These are phyloP conservation scores for Mormyrops boulengeri DNA, from an alignment of 2,797 vertebrate species.

Conservation along the genomic window DNA sequence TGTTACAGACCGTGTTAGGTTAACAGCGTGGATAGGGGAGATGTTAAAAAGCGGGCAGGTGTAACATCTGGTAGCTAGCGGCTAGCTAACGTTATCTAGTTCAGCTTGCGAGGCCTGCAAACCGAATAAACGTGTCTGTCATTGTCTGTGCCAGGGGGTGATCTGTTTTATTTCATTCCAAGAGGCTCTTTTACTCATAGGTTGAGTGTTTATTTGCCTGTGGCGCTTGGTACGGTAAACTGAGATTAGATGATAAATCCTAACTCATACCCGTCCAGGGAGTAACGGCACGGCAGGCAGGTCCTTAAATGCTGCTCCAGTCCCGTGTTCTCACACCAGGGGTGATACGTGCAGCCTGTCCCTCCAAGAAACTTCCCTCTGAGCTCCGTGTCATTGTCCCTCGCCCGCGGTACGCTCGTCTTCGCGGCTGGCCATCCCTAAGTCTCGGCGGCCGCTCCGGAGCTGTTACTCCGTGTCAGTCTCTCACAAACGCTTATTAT, in stretches of 20 bases:
- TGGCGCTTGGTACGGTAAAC: not conserved
- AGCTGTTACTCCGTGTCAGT: not conserved
- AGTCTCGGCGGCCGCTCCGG: not conserved
- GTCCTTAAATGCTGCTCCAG: not conserved
- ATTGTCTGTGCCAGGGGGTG: not conserved
- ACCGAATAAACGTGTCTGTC: not conserved
- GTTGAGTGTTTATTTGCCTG: not conserved
- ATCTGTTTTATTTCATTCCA: not conserved
- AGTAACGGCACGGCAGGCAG: not conserved
- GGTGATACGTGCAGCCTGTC: not conserved
- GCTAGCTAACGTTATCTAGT: slow-evolving; percentile 23
- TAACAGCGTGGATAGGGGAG: not conserved
- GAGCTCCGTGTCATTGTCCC: not conserved
- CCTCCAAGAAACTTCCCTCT: not conserved
- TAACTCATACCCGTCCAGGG: not conserved
- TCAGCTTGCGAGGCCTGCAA: not conserved
- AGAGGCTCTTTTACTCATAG: not conserved
- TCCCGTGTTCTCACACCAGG: not conserved
- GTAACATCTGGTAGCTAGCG: slow-evolving; percentile 16
- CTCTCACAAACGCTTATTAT: not conserved
- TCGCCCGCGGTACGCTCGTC: not conserved
- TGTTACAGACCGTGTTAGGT: not conserved
- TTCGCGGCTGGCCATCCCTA: not conserved
- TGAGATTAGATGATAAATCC: not conserved
- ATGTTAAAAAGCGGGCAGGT: not conserved